These are phyloP conservation scores for Erynnis tages DNA, from an alignment of 2,888 invertebrate genomes.

Conservation along the genomic window DNA sequence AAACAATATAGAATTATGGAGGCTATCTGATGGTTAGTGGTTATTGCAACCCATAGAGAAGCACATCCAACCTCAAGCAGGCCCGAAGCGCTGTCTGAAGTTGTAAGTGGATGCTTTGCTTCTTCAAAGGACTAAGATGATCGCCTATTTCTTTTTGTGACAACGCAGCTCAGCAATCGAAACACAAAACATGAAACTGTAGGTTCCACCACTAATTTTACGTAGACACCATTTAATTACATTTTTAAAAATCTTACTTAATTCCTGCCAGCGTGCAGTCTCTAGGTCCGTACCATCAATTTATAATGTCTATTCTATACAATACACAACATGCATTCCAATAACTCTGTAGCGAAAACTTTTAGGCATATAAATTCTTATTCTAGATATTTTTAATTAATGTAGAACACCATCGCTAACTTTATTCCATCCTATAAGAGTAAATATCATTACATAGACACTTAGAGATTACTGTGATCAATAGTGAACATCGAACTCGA, in stretches of 20 bases:
- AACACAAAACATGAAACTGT: too few species aligned
- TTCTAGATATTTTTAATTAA: conserved; percentile 23
- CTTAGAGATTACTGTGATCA: conserved; percentile 49
- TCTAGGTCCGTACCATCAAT: not conserved
- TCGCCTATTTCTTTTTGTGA: too few species aligned
- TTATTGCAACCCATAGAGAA: too few species aligned
- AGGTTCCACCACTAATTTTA: not conserved
- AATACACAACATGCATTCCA: conserved; percentile 24
- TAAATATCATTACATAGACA: conserved; percentile 24
- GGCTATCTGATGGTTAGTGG: too few species aligned
- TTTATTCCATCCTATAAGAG: conserved; percentile 17
- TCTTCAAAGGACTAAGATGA: too few species aligned
- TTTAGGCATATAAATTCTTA: conserved; percentile 22
- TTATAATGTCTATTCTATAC: conserved; percentile 18
- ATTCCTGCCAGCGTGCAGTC: conserved; percentile 1
- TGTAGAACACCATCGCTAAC: conserved; percentile 20
- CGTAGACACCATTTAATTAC: not conserved
- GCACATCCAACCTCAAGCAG: too few species aligned
- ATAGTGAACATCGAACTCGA: conserved; percentile 38
- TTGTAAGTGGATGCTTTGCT: too few species aligned
- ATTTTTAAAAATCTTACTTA: not conserved
- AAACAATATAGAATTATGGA: too few species aligned
- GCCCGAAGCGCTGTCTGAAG: too few species aligned
- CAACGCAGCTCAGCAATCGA: too few species aligned
- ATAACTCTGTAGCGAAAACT: conserved; percentile 24